A percentile compares a stretch with the other conserved stretches of the same genome.
Conservation (phyloP, 1,140 invertebrate genomes). For the Monochamus saltuarius region DNA sequence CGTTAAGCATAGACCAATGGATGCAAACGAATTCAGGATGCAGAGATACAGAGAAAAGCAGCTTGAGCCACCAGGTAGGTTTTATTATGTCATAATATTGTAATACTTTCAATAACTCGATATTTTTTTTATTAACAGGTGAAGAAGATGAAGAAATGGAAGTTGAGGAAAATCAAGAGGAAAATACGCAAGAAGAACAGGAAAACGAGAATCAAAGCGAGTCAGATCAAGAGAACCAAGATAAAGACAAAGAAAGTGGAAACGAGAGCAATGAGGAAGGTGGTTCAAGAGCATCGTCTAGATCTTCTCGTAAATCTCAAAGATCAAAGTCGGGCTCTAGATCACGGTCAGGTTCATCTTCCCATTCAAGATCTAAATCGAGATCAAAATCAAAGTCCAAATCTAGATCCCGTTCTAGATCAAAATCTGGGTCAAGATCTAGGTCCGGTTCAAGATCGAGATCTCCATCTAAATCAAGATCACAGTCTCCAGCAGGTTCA, state of each 20-base stretch:
- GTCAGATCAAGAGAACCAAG: slow-evolving; percentile 48
- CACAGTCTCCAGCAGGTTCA: slow-evolving; percentile 35
- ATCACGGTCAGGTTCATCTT: slow-evolving; percentile 40
- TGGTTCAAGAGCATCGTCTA: slow-evolving; percentile 35
- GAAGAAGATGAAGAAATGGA: slow-evolving; percentile 75
- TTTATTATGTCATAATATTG: slow-evolving; percentile 7
- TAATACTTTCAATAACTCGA: slow-evolving; percentile 10
- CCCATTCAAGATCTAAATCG: slow-evolving; percentile 34
- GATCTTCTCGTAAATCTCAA: slow-evolving; percentile 42
- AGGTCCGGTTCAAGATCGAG: slow-evolving; percentile 45
- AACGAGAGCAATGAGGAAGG: slow-evolving; percentile 45
- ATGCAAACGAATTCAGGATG: slow-evolving; percentile 81
- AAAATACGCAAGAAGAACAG: slow-evolving; percentile 66
- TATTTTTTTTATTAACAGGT: slow-evolving; percentile 43
- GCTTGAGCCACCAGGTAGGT: slow-evolving; percentile 77
- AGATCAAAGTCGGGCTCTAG: slow-evolving; percentile 36
- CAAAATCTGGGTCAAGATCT: slow-evolving; percentile 44
- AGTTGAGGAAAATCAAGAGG: slow-evolving; percentile 59
- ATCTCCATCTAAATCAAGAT: slow-evolving; percentile 37
- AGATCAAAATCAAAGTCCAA: slow-evolving; percentile 44
- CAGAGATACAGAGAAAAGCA: slow-evolving; percentile 84
- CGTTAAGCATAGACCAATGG: slow-evolving; percentile 88
- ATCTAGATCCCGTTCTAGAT: slow-evolving; percentile 46
- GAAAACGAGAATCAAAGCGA: slow-evolving; percentile 54
- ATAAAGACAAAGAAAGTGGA: slow-evolving; percentile 48